A percentile compares a stretch with the other conserved stretches of the same genome.
Evolutionary conservation across 2,888 invertebrate species (phyloP).

Genomic region (Ariolimax columbianus): DNA sequence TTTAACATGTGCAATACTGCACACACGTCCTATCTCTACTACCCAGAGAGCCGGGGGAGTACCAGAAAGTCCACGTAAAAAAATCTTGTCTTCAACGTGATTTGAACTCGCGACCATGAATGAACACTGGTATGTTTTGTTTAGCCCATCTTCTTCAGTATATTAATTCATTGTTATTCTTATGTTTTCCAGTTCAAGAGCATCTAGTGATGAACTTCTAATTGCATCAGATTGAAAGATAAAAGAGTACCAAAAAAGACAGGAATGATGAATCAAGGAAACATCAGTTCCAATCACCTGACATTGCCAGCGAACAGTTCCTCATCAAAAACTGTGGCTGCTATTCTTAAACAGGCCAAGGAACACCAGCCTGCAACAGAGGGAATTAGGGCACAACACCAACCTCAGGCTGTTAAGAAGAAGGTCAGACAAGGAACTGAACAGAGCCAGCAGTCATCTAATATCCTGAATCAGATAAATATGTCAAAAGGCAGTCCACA

Average conservation of each 20-base stretch:
- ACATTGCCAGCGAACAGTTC: constrained; percentile 20
- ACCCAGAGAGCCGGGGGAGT: too few species aligned
- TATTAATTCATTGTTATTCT: not conserved
- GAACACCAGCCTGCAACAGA: constrained; percentile 19
- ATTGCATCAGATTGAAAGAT: not conserved
- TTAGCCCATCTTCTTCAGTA: not conserved
- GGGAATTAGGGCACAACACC: constrained; percentile 9
- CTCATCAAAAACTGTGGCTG: constrained; percentile 49
- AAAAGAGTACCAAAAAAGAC: not conserved
- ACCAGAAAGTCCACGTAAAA: too few species aligned
- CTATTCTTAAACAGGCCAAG: constrained; percentile 48
- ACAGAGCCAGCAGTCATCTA: constrained; percentile 7
- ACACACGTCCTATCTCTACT: too few species aligned
- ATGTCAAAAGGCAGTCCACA: constrained; percentile 39
- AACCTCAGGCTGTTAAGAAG: constrained; percentile 10
- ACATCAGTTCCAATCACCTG: constrained; percentile 24
- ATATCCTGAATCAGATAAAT: constrained; percentile 26
- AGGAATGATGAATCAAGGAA: constrained; percentile 41
- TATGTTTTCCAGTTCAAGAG: not conserved
- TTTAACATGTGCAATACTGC: too few species aligned
- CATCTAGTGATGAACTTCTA: not conserved
- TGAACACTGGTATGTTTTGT: not conserved
- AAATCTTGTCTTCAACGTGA: too few species aligned
- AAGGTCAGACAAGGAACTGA: constrained; percentile 16
- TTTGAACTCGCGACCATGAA: not conserved